phyloP scores from a whole-genome alignment of 53 echinoderm and acorn worm species.

The Temnopleurus reevesii region DNA sequence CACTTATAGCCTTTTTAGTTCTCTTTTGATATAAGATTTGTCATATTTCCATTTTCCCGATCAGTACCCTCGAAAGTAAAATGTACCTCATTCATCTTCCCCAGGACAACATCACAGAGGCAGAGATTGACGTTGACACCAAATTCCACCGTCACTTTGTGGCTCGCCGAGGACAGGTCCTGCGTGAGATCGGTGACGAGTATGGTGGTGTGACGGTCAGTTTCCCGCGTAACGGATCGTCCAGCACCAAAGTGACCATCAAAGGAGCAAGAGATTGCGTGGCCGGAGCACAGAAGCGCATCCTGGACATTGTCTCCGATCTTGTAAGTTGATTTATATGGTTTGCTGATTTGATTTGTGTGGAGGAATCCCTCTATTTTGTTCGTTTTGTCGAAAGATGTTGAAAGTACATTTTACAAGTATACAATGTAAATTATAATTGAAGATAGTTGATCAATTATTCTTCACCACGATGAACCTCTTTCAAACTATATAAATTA shows the following conservation, averaged over 20 bases:
- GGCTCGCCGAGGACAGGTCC: slow-evolving; percentile 89
- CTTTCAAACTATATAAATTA: no score
- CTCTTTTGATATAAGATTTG: no score
- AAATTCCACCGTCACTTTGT: slow-evolving; percentile 98
- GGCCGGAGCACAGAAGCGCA: slow-evolving; percentile 80
- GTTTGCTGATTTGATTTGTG: no score
- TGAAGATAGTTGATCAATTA: no score
- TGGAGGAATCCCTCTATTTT: no score
- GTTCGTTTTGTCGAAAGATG: no score
- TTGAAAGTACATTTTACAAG: no score
- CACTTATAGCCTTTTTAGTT: no score
- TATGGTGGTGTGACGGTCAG: slow-evolving; percentile 97
- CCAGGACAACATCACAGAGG: slow-evolving; percentile 89
- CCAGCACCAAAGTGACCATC: slow-evolving; percentile 85
- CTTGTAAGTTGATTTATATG: slow-evolving; percentile 83
- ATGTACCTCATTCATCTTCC: neutral
- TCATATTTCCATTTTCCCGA: no score
- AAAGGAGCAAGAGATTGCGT: slow-evolving; percentile 98
- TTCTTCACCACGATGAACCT: no score
- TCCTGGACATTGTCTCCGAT: slow-evolving; percentile 83
- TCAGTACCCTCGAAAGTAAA: no score
- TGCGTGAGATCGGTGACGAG: slow-evolving; percentile 97
- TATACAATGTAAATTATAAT: no score
- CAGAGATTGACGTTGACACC: slow-evolving; percentile 88
- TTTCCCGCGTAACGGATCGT: slow-evolving; percentile 90